Base-by-base conservation (phyloP, 2,888 invertebrate genomes). In the Pyrgus malvae region DNA sequence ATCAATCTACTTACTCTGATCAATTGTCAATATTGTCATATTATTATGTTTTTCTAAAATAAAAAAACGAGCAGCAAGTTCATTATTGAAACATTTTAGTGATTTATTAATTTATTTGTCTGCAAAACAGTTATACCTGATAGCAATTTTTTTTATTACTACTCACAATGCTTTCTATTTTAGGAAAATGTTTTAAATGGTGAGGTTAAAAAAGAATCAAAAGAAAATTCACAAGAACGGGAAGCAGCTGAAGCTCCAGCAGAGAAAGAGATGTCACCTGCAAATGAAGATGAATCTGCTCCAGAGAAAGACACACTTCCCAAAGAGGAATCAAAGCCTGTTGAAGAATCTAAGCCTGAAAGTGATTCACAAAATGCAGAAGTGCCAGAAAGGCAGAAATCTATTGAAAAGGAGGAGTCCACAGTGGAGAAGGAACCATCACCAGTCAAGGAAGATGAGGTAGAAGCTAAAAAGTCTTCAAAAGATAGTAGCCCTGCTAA, bases 161-260 rank as follows among this genome's bases (percentile, higher is more conserved):
- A n/a, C n/a, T n/a, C n/a, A n/a, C n/a, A n/a, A n/a, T n/a, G n/a
- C n/a, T n/a, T n/a, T n/a, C n/a, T n/a, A 42, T 77, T 77, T 44
- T 70, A 83, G 77, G 70, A 72, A 64, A 75, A 75, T 59, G 67
- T 78, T 64, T 61, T 81, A 16, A 87, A 87, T 78, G 87, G 90
- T 56, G 80, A 82, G 59, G 80, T 76, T 69, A 65, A 58, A 55
- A 73, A 69, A 59, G 63, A 73, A 58, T 76, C 80, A 57, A 81
- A 83, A 60, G 80, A 82, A 54, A 75, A 73, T 57, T 78, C 79
- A 55, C 79, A 74, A 62, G 80, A 76, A 82, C 80, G 44, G 48
- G 50, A 46, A 49, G 31, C 57, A 6, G 51, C 49, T 40, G 60
- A 65, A 37, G 62, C 58, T 17, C 44, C 71, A 64, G 63, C 68